phyloP scores from a whole-genome alignment of 92 coral and sea anemone genomes.

The Bergia puertoricense region DNA sequence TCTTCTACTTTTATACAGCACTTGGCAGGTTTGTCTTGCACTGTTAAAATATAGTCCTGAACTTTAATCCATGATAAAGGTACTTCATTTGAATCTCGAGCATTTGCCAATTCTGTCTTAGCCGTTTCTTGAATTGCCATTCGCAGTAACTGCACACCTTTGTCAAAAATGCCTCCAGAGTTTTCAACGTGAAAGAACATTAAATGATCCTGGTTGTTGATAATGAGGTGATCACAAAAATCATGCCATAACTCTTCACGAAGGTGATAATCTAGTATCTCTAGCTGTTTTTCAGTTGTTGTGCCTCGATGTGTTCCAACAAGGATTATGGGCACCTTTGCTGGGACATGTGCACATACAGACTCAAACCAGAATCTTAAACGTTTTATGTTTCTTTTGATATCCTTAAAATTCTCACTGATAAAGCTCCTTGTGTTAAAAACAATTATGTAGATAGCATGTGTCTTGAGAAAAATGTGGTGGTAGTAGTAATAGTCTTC shows the following conservation, averaged over 20 bases:
- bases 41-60: conserved; percentile 51
- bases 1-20: conserved; percentile 51
- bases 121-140: conserved; percentile 38
- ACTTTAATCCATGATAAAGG: conserved; percentile 65
- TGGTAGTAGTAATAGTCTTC: conserved; percentile 55
- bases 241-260: conserved; percentile 39
- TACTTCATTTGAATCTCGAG: neutral
- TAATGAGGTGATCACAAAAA: conserved; percentile 46
- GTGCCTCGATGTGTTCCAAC: conserved; percentile 63
- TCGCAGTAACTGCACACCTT: conserved; percentile 45
- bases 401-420: conserved; percentile 3
- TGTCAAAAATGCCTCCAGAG: conserved; percentile 25
- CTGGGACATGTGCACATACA: conserved; percentile 46
- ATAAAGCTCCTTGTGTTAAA: conserved; percentile 34
- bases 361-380: conserved; percentile 65
- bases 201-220: conserved; percentile 39
- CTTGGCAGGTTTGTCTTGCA: neutral
- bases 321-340: conserved; percentile 40
- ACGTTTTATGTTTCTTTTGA: conserved; percentile 7
- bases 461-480: conserved; percentile 49
- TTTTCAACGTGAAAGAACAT: conserved; percentile 66
- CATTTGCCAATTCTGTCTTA: conserved; percentile 14
- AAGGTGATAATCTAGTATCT: conserved; percentile 22
- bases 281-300: neutral
- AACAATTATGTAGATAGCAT: conserved; percentile 52